Conservation (phyloP, 2,113 vertebrate genomes). For the Manacus vitellinus region DNA sequence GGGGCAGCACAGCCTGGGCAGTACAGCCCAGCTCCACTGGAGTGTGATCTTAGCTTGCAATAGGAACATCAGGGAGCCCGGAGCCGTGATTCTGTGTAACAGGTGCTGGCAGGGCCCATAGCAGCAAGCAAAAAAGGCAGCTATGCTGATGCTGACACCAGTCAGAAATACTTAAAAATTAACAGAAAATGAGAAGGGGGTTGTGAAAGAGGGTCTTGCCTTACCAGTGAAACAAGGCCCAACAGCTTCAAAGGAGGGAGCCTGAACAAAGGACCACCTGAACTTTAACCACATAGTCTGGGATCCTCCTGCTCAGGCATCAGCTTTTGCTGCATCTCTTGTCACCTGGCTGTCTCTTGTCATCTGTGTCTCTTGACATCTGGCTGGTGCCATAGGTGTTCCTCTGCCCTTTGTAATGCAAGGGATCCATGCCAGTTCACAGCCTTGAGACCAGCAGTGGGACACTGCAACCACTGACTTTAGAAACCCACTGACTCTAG, state of each 20-base stretch:
- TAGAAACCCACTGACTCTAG: neutral
- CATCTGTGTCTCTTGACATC: neutral
- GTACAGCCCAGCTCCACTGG: neutral
- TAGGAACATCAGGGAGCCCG: neutral
- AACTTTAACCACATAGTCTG: neutral
- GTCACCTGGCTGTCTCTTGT: neutral
- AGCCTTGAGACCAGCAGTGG: neutral
- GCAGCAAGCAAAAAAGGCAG: neutral
- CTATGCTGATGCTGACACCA: neutral
- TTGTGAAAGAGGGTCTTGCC: neutral
- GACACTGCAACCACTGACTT: neutral
- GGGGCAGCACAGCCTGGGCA: neutral
- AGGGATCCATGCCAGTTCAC: neutral
- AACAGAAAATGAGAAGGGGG: neutral
- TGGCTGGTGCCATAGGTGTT: neutral
- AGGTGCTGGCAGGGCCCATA: neutral
- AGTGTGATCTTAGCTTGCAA: neutral
- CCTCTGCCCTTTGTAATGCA: neutral
- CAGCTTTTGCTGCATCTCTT: neutral
- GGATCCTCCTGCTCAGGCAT: neutral
- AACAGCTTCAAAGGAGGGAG: neutral
- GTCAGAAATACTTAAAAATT: neutral
- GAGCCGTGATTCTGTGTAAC: rapidly evolving
- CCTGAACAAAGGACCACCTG: neutral
- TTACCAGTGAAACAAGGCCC: neutral